Conservation (phyloP, 2,113 vertebrate genomes). For the Coryphaenoides rupestris region DNA sequence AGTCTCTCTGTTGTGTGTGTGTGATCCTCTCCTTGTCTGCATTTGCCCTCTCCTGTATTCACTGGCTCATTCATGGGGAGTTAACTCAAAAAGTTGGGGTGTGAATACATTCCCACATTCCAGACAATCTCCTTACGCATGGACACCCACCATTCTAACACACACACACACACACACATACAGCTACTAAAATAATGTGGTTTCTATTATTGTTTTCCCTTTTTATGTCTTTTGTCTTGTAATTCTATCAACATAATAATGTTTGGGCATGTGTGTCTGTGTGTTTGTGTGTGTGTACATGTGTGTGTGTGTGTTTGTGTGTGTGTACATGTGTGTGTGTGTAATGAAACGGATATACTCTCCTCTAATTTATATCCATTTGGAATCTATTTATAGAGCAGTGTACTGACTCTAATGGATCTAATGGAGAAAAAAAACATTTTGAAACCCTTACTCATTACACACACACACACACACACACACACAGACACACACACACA, state of each 20-base stretch:
- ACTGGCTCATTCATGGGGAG: slow-evolving; percentile 36
- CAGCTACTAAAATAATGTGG: background rate
- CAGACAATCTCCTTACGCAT: slow-evolving; percentile 45
- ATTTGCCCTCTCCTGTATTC: slow-evolving; percentile 17
- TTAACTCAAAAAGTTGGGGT: slow-evolving; percentile 55
- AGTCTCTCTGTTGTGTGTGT: background rate
- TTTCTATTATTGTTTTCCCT: no score
- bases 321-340: no score
- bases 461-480: slow-evolving; percentile 4
- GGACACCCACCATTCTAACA: slow-evolving; percentile 30
- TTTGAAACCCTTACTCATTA: no score
- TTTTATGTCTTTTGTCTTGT: no score
- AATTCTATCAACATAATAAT: no score
- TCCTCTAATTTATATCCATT: background rate
- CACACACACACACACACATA: slow-evolving; percentile 21
- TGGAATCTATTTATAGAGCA: no score
- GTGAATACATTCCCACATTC: slow-evolving; percentile 65
- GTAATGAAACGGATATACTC: background rate
- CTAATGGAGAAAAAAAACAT: no score
- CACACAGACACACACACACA: background rate
- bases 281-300: no score
- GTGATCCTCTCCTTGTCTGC: slow-evolving; percentile 8
- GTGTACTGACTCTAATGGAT: no score
- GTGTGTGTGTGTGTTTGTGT: no score
- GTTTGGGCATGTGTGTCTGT: no score